Base-by-base conservation (phyloP, 1,140 invertebrate species). In the Rhagoletis pomonella region DNA sequence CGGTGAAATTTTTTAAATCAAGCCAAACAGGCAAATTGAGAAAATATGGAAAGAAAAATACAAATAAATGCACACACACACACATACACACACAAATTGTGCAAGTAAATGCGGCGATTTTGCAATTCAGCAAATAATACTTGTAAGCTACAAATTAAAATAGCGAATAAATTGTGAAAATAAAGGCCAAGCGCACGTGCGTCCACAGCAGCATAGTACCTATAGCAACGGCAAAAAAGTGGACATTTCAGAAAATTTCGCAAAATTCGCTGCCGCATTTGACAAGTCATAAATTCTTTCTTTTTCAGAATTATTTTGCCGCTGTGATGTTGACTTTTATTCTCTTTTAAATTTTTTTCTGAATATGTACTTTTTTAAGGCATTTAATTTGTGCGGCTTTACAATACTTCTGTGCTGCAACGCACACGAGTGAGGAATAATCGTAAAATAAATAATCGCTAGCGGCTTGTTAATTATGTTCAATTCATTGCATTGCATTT, bases 211-310 rank as follows among this genome's bases (percentile, higher is more conserved):
- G 67, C 12, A 17, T 12, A 42, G 39, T n/a, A n/a, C n/a, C n/a
- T 44, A 47, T 10, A 47, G 44, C 9, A 73, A 73, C 39, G 6
- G 44, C 10, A 44, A 47, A 47, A 73, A 73, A 39, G 12, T 5
- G 39, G 14, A 17, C 67, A 67, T 73, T 67, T 67, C 42, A 44
- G 12, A 42, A 9, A 47, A 73, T 73, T 73, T 42, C 39, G 39
- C 39, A 73, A 73, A 73, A 73, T 44, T n/a, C 67, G 39, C 67
- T 73, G 67, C 5, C 67, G 67, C 39, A 44, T 73, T 73, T 73
- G 67, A 73, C 67, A 73, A 47, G 67, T 42, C 67, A 73, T 73
- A 73, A 73, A 73, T 73, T 73, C 67, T 73, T 73, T 42, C 67
- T 73, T 73, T 44, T 73, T 44, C 39, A 73, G 67, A 3, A 47